Conservation (phyloP, 2,888 invertebrate genomes). For the Drosophila mettleri region DNA sequence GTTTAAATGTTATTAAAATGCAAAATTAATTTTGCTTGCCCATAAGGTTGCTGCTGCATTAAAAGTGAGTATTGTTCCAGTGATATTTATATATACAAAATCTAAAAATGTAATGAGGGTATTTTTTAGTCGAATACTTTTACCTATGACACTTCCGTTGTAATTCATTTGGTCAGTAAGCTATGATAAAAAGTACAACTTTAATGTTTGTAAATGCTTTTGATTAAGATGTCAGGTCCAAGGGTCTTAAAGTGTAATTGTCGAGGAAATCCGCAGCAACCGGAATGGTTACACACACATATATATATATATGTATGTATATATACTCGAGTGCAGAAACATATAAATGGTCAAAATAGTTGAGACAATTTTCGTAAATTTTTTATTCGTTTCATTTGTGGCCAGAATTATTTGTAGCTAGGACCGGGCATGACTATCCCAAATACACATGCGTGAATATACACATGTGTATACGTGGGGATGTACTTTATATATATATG, state of each 20-base stretch:
- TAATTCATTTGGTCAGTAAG: background rate
- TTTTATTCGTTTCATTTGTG: conserved; percentile 34
- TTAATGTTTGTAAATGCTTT: conserved; percentile 31
- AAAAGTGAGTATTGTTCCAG: background rate
- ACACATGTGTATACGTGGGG: conserved; percentile 4
- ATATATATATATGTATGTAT: background rate
- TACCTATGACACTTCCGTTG: background rate
- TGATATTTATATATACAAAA: too few species aligned
- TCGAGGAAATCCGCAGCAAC: conserved; percentile 8
- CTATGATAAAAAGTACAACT: conserved; percentile 10
- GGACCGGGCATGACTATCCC: conserved; percentile 16
- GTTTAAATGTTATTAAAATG: background rate
- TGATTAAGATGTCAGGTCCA: conserved; percentile 49
- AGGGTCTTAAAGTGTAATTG: conserved; percentile 32
- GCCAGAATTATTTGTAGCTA: conserved; percentile 31
- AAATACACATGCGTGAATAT: background rate
- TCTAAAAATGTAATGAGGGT: too few species aligned
- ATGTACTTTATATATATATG: background rate
- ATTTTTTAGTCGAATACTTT: background rate
- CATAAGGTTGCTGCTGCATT: too few species aligned
- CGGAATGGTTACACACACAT: conserved; percentile 9
- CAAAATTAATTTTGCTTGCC: background rate
- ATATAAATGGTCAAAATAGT: conserved; percentile 36
- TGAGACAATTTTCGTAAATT: conserved; percentile 48
- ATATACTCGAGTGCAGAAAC: background rate